phyloP scores from a whole-genome alignment of 2,888 invertebrate genomes.

The Caenorhabditis japonica region DNA sequence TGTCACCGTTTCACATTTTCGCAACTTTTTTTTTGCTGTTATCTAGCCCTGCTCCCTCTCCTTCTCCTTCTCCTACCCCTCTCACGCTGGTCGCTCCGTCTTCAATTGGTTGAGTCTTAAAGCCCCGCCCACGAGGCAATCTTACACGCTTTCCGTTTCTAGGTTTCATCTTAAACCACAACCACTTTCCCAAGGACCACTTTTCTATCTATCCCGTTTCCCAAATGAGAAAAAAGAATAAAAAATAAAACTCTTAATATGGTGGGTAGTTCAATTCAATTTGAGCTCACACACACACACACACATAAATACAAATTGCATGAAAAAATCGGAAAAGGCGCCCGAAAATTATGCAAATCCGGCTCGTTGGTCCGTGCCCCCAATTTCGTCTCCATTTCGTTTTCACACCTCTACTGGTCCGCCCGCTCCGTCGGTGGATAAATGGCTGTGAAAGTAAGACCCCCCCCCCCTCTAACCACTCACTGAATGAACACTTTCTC shows the following conservation, averaged over 20 bases:
- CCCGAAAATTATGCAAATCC: slow-evolving; percentile 50
- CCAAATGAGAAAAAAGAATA: too few species aligned
- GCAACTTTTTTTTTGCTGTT: too few species aligned
- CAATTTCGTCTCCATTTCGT: slow-evolving; percentile 32
- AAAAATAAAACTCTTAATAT: slow-evolving; percentile 40
- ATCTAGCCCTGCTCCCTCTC: too few species aligned
- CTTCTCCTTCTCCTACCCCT: too few species aligned
- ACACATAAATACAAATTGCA: too few species aligned
- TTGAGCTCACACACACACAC: too few species aligned
- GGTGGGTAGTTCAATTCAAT: slow-evolving; percentile 51
- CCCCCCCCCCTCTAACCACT: too few species aligned
- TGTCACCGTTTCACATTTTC: too few species aligned
- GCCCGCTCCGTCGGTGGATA: slow-evolving; percentile 21
- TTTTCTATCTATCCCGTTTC: not conserved
- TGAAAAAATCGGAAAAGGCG: too few species aligned
- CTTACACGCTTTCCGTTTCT: slow-evolving; percentile 42
- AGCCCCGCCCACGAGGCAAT: slow-evolving; percentile 52
- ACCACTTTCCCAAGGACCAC: not conserved
- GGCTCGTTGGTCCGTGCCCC: too few species aligned
- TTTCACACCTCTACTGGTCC: slow-evolving; percentile 30
- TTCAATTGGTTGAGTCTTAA: slow-evolving; percentile 53
- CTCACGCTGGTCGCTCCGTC: slow-evolving; percentile 26
- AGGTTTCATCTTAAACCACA: not conserved
- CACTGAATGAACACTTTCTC: slow-evolving; percentile 39
- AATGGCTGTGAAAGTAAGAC: slow-evolving; percentile 51